These are phyloP conservation scores for Norana najaformis DNA, from an alignment of 2,888 invertebrate genomes.

Conservation along the genomic window DNA sequence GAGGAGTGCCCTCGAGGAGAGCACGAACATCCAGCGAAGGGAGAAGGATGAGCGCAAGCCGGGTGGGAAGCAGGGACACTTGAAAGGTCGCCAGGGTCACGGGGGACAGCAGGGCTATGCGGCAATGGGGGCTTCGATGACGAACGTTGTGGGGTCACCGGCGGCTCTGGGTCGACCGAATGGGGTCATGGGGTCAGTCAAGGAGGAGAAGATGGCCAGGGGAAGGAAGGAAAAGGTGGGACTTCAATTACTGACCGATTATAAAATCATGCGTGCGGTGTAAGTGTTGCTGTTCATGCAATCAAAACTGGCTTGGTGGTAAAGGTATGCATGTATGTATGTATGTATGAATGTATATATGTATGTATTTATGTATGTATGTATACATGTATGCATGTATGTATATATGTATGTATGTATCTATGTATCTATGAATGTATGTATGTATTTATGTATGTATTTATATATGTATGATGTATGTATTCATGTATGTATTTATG, in stretches of 20 bases:
- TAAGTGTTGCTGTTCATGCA: too few relatives aligned
- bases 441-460: too few relatives aligned
- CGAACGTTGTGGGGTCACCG: neutral
- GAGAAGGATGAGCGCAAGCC: slow-evolving; percentile 32
- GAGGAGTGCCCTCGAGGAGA: slow-evolving; percentile 46
- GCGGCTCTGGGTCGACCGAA: neutral
- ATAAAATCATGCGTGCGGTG: too few relatives aligned
- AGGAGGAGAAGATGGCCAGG: slow-evolving; percentile 14
- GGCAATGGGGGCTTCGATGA: neutral
- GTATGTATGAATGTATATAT: too few relatives aligned
- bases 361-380: too few relatives aligned
- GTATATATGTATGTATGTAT: too few relatives aligned
- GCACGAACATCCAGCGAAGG: slow-evolving; percentile 43
- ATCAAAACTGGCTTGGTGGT: too few relatives aligned
- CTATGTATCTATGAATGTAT: too few relatives aligned
- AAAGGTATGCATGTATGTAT: too few relatives aligned
- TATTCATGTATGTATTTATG: too few relatives aligned
- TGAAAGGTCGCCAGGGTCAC: neutral
- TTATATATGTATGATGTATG: too few relatives aligned
- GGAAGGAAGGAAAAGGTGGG: slow-evolving; percentile 16
- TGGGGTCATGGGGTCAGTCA: neutral
- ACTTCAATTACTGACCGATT: neutral
- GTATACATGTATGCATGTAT: too few relatives aligned
- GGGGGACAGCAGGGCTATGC: neutral
- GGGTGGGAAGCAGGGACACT: slow-evolving; percentile 23